These are phyloP conservation scores for Penelope pileata DNA, from an alignment of 2,113 vertebrate genomes.

Conservation along the genomic window DNA sequence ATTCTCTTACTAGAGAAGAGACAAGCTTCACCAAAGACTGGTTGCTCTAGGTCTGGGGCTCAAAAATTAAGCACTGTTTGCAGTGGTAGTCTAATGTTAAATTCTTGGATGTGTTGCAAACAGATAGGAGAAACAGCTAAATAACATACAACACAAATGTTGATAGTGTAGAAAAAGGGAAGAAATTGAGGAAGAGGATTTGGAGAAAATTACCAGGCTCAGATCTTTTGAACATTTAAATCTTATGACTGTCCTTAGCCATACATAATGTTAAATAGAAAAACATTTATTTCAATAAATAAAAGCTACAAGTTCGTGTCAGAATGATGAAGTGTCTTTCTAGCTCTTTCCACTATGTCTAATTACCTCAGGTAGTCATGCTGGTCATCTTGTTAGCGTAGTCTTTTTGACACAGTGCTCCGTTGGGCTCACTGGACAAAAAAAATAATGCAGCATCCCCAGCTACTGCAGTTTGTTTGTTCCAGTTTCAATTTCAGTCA, in stretches of 20 bases:
- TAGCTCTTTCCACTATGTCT: neutral
- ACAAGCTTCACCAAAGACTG: neutral
- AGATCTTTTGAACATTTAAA: neutral
- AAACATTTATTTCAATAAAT: neutral
- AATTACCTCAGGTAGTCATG: neutral
- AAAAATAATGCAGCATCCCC: neutral
- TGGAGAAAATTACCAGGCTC: neutral
- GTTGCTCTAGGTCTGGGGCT: neutral
- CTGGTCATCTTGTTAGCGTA: neutral
- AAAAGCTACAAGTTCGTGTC: neutral
- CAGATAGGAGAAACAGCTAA: neutral
- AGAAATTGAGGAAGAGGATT: neutral
- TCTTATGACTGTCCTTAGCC: neutral
- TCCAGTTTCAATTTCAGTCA: neutral
- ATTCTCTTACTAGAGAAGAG: neutral
- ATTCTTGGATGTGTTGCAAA: neutral
- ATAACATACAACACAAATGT: fast-evolving
- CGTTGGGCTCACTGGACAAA: neutral
- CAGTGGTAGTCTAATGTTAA: neutral
- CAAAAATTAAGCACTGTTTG: neutral
- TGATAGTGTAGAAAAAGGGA: neutral
- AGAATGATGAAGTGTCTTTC: neutral
- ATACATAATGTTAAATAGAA: neutral
- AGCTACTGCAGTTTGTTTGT: neutral
- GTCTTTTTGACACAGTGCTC: fast-evolving